Evolutionary conservation across 2,888 invertebrate species (phyloP), one percentile per base, ranked within the genome.

Genomic region (Oligia strigilis): DNA sequence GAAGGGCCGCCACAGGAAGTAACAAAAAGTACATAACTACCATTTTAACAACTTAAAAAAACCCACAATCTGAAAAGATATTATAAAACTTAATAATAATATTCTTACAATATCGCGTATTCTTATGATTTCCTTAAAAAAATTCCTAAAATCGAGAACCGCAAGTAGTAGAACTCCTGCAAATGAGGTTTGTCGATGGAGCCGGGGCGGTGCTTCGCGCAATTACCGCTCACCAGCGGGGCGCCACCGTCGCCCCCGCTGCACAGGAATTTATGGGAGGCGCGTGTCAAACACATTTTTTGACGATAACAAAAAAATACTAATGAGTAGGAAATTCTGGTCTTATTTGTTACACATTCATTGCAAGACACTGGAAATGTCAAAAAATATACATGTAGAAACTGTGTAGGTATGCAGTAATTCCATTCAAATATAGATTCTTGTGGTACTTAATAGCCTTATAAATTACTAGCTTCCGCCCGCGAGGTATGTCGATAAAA

Each of bases 141-240:
- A 82, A 9, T 13, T 60, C 4, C 8, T 40, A 29, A 55, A 84
- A 69, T 90, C 92, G 91, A 92, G 91, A 89, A 85, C 73, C 82
- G 40, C 17, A 87, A 89, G 93, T 94, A 92, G 75, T 89, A 88
- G 87, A 90, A 90, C 91, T 91, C 89, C 90, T 90, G 91, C 92
- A 95, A 95, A 95, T 93, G 93, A 94, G 94, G 93, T 94, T 94
- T 93, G 91, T 86, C 91, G 91, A 92, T 92, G 92, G 92, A 91
- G 90, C 91, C 87, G 88, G 92, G 92, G 91, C 91, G 91, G 91
- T 90, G 90, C 88, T 87, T 89, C 92, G 89, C 91, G 91, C 94
- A 93, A 94, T 95, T 94, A 94, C 93, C 89, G 90, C 91, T 83
- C 89, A 83, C 89, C 92, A 89, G 91, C 89, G 90, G 93, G 92